Conservation (phyloP, 2,797 vertebrate genomes). For the Phoxinus dragarum region DNA sequence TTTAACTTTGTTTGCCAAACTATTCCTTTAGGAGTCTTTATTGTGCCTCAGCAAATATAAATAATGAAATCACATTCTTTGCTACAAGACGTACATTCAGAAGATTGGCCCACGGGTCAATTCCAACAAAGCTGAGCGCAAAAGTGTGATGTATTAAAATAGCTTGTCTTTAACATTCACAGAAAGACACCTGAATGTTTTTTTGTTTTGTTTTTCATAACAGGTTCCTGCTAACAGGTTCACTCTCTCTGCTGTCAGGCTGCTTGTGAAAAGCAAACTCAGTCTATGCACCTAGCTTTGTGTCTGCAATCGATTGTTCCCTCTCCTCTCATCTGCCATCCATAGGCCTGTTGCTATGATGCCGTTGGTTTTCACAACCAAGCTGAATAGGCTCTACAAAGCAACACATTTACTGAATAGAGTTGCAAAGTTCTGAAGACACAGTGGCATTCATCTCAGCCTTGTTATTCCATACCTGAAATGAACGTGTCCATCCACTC, state of each 20-base stretch:
- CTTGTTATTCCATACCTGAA: slow-evolving; percentile 34
- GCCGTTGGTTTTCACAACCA: slow-evolving; percentile 3
- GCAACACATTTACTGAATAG: slow-evolving; percentile 14
- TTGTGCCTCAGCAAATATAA: background rate
- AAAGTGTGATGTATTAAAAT: slow-evolving; percentile 1
- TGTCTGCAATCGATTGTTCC: slow-evolving; percentile 34
- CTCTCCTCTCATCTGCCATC: slow-evolving; percentile 28
- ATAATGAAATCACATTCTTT: background rate
- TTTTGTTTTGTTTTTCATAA: background rate
- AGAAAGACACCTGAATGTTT: slow-evolving; percentile 23
- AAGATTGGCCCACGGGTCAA: background rate
- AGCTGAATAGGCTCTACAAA: slow-evolving; percentile 36
- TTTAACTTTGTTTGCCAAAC: background rate
- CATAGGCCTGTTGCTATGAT: slow-evolving; percentile 39
- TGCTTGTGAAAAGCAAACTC: slow-evolving; percentile 41
- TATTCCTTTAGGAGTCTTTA: background rate
- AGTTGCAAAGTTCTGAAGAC: slow-evolving; percentile 22
- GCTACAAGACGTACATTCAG: background rate
- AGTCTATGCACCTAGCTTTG: slow-evolving; percentile 36
- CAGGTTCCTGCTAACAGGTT: slow-evolving; percentile 18
- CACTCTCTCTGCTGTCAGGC: slow-evolving; percentile 6
- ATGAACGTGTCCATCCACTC: slow-evolving; percentile 21
- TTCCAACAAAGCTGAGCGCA: background rate
- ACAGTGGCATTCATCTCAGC: slow-evolving; percentile 31
- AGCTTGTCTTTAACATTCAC: slow-evolving; percentile 26